These are phyloP conservation scores for Cynoglossus semilaevis DNA, from an alignment of 2,113 vertebrate genomes.

Conservation along the genomic window DNA sequence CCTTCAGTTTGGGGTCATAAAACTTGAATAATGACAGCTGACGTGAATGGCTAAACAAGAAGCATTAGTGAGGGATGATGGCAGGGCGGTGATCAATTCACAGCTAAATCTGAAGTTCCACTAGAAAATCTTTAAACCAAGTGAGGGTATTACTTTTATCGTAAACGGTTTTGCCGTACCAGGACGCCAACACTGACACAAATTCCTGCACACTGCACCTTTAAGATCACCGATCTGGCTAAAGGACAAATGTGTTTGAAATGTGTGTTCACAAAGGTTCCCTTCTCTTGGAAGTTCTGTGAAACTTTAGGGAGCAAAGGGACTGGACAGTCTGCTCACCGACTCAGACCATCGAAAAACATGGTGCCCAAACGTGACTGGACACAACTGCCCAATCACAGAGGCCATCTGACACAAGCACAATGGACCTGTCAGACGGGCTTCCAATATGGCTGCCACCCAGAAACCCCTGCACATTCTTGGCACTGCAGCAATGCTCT, in stretches of 20 bases:
- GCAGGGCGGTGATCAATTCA: too few species aligned
- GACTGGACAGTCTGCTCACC: slow-evolving; percentile 65
- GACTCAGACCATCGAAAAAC: slow-evolving; percentile 71
- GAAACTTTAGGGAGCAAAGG: slow-evolving; percentile 47
- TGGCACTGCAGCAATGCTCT: slow-evolving; percentile 73
- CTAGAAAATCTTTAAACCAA: too few species aligned
- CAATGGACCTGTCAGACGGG: slow-evolving; percentile 82
- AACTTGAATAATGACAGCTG: too few species aligned
- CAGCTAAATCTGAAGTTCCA: too few species aligned
- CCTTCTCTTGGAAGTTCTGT: slow-evolving; percentile 37
- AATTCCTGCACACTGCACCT: too few species aligned
- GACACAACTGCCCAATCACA: slow-evolving; percentile 78
- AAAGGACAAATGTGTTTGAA: slow-evolving; percentile 25
- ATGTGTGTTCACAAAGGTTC: slow-evolving; percentile 40
- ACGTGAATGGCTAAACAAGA: too few species aligned
- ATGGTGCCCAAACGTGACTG: slow-evolving; percentile 73
- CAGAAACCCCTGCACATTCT: slow-evolving; percentile 80
- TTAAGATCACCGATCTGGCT: not conserved
- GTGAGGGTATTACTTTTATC: too few species aligned
- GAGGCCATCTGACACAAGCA: slow-evolving; percentile 77
- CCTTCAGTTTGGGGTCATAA: too few species aligned
- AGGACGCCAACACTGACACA: too few species aligned
- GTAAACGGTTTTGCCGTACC: too few species aligned
- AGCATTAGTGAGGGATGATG: too few species aligned
- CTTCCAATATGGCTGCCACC: slow-evolving; percentile 82